A percentile compares a stretch with the other conserved stretches of the same genome.
Conservation (phyloP, 2,888 invertebrate species). For the Lasius platythorax region DNA sequence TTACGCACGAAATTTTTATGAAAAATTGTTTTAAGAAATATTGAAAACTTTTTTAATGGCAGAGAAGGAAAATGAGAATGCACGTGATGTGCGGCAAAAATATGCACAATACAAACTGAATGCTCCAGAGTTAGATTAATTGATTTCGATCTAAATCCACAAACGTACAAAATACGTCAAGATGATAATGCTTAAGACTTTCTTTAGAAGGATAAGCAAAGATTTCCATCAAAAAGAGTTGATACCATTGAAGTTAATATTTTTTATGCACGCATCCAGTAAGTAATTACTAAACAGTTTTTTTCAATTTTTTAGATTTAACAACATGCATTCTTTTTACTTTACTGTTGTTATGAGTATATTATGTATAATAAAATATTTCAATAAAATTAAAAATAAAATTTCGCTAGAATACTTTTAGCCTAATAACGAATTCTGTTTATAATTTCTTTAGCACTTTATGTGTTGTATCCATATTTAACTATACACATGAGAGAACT, state of each 20-base stretch:
- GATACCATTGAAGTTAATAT: conserved; percentile 91
- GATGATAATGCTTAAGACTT: conserved; percentile 89
- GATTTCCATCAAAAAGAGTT: conserved; percentile 91
- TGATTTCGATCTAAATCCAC: background rate
- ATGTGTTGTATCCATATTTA: conserved; percentile 92
- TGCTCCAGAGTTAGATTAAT: background rate
- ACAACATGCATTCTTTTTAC: background rate
- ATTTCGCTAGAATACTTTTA: background rate
- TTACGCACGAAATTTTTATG: background rate
- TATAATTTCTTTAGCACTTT: conserved; percentile 88
- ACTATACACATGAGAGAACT: conserved; percentile 93
- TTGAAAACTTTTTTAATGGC: background rate
- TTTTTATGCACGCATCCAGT: conserved; percentile 93
- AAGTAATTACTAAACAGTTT: conserved; percentile 83
- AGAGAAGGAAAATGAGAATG: background rate
- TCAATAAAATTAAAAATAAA: background rate
- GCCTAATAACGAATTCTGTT: background rate
- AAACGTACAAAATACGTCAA: conserved; percentile 75
- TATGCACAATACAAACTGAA: background rate
- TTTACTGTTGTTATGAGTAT: background rate
- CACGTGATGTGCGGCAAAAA: background rate
- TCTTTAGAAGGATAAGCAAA: conserved; percentile 89
- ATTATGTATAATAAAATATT: background rate
- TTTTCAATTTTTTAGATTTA: background rate
- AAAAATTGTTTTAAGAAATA: background rate